Conservation (phyloP, 2,797 vertebrate genomes). For the Harpagifer antarcticus region DNA sequence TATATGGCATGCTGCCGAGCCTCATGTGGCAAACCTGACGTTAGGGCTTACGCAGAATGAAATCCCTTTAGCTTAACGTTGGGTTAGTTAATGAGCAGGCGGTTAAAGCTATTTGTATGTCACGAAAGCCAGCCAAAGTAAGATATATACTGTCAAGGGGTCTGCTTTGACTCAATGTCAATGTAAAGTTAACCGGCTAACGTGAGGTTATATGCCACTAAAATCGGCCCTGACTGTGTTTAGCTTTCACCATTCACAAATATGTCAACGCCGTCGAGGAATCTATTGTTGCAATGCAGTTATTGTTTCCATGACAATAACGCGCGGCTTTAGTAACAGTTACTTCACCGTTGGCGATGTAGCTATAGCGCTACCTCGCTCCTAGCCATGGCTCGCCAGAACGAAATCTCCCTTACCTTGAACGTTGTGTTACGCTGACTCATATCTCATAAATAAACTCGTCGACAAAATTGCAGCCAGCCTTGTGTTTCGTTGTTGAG, state of each 20-base stretch:
- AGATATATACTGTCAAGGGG: not conserved
- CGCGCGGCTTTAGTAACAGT: constrained; percentile 7
- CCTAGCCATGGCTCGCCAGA: constrained; percentile 16
- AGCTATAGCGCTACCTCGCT: constrained; percentile 55
- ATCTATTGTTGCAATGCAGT: not conserved
- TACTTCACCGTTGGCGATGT: not conserved
- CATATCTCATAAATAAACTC: constrained; percentile 57
- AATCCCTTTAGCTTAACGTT: constrained; percentile 1
- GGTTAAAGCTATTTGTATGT: not conserved
- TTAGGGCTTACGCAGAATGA: not conserved
- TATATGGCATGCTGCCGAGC: constrained; percentile 31
- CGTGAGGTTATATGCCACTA: not conserved
- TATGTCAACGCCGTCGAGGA: not conserved
- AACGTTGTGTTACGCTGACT: constrained; percentile 50
- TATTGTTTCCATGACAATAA: constrained; percentile 43
- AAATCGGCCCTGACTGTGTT: not conserved
- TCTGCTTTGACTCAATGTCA: constrained; percentile 56
- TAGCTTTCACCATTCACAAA: too few species aligned
- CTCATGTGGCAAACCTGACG: constrained; percentile 19
- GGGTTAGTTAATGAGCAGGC: not conserved
- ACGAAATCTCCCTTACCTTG: constrained; percentile 60
- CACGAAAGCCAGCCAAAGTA: constrained; percentile 9
- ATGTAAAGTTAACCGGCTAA: constrained; percentile 38
- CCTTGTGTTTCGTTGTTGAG: too few species aligned
- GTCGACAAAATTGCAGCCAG: constrained; percentile 18